Evolutionary conservation across 2,797 vertebrate genomes (phyloP), one percentile per base, ranked within the genome.

Genomic region (Philypnodon macrostomus): DNA sequence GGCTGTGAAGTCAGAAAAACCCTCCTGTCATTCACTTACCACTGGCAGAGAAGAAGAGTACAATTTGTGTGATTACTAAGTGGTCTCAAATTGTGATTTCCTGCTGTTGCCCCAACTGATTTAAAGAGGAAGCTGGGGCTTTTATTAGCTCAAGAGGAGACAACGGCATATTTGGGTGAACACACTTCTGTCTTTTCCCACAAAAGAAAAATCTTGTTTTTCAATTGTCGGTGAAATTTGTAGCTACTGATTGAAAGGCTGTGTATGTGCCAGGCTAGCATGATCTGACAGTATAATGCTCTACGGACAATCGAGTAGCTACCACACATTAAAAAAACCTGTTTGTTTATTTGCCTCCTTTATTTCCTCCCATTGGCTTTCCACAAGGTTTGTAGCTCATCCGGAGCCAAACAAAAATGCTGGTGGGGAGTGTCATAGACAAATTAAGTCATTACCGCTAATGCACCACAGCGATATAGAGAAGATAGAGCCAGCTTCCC

Each of bases 391-490:
- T 81, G 68, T 40, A 73, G 73, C 75, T 83, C 80, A 80, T 87
- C 58, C 59, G 51, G 32, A 73, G 70, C 45, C 63, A 77, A 71
- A 72, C 63, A 64, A 63, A 42, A 80, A 70, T 18, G 54, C 71
- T 34, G 36, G 67, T 39, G 53, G 79, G 76, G 75, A 80, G 79
- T 81, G 75, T 86, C 63, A 68, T 45, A 79, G 75, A 85, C 75
- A 85, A 78, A 90, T 88, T 81, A 86, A 87, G 81, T 76, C 81
- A 87, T 81, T 85, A 81, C 57, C 40, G 66, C 73, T 83, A 85
- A 87, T 79, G 79, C 72, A 75, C 73, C 70, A 66, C 53, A 32
- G 63, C 38, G 73, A 86, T 84, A 74, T 77, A 60, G 62, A 79
- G 71, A 62, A 64, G 76, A 80, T 77, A 78, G 63, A 74, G 51